Evolutionary conservation across 2,797 vertebrate genomes (phyloP).

Genomic region (Siniperca undulata): DNA sequence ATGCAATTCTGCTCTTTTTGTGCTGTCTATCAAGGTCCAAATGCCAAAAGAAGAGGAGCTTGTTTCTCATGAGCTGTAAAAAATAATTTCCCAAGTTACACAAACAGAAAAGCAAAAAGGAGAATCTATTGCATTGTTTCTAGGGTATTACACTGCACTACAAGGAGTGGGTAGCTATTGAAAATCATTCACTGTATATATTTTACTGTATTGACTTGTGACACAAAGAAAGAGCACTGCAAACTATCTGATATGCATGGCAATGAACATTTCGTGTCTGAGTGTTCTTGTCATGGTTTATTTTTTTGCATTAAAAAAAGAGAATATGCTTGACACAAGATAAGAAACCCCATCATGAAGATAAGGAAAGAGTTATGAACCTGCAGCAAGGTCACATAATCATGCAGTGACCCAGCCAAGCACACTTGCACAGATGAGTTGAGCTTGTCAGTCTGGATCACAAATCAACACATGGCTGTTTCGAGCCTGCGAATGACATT

Average conservation of each 20-base stretch:
- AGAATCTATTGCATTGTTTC: slow-evolving; percentile 79
- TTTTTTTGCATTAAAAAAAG: slow-evolving; percentile 28
- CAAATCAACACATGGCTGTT: slow-evolving; percentile 73
- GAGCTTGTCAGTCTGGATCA: slow-evolving; percentile 76
- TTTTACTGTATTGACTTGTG: slow-evolving; percentile 78
- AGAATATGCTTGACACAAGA: slow-evolving; percentile 61
- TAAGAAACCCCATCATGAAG: slow-evolving; percentile 56
- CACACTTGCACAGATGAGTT: slow-evolving; percentile 75
- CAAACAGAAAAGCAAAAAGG: slow-evolving; percentile 78
- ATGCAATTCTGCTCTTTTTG: slow-evolving; percentile 79
- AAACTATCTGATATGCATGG: slow-evolving; percentile 81
- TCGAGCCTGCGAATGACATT: slow-evolving; percentile 47
- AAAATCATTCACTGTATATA: slow-evolving; percentile 81
- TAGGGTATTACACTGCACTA: slow-evolving; percentile 83
- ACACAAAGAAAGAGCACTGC: slow-evolving; percentile 82
- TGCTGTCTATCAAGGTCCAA: slow-evolving; percentile 76
- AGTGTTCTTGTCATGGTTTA: slow-evolving; percentile 56
- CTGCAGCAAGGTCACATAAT: slow-evolving; percentile 76
- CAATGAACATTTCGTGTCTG: slow-evolving; percentile 49
- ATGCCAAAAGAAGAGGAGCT: slow-evolving; percentile 74
- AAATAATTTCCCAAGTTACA: slow-evolving; percentile 74
- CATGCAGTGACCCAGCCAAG: slow-evolving; percentile 81
- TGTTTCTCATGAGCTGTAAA: slow-evolving; percentile 75
- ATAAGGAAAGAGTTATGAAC: slow-evolving; percentile 73
- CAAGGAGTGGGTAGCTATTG: slow-evolving; percentile 77